These are phyloP conservation scores for Mionectes macconnelli DNA, from an alignment of 2,113 vertebrate species.

Conservation along the genomic window DNA sequence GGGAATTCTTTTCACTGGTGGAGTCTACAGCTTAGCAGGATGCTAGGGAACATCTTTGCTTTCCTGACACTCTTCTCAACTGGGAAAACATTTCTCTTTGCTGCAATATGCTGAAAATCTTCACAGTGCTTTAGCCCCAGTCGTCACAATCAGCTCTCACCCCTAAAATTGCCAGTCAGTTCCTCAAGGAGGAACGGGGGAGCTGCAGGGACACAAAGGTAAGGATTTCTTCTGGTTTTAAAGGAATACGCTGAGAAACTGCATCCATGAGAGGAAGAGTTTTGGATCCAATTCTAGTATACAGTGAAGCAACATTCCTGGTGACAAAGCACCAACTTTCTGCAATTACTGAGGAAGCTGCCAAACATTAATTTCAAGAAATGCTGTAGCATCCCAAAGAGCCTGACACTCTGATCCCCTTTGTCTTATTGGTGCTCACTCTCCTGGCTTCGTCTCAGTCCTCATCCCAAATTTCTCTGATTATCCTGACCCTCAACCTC, in stretches of 20 bases:
- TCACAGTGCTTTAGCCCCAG: neutral
- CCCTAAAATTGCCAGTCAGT: neutral
- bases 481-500: neutral
- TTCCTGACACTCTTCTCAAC: neutral
- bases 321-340: neutral
- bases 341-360: neutral
- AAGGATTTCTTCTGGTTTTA: neutral
- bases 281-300: neutral
- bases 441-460: neutral
- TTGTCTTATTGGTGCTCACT: neutral
- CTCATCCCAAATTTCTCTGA: neutral
- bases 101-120: neutral
- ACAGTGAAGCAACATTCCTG: neutral
- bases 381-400: neutral
- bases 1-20: neutral
- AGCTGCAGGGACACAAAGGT: neutral
- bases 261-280: neutral
- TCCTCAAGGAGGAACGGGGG: neutral
- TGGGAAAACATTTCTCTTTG: neutral
- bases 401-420: neutral
- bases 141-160: neutral
- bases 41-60: constrained; percentile 12
- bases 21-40: neutral
- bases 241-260: neutral
- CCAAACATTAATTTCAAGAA: neutral